phyloP scores from a whole-genome alignment of 2,113 vertebrate genomes.

The Dinomys branickii region DNA sequence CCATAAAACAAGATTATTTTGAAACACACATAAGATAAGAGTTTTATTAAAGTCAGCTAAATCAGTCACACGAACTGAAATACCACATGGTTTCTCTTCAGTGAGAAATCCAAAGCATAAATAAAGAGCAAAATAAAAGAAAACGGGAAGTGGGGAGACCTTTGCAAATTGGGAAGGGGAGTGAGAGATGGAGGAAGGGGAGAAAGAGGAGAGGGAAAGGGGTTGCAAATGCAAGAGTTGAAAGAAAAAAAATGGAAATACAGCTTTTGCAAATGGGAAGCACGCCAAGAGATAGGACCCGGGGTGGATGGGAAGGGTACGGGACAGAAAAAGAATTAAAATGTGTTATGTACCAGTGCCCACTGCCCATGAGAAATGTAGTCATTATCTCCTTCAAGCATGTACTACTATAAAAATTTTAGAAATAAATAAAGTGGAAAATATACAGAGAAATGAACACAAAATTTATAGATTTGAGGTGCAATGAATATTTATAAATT shows the following conservation, averaged over 20 bases:
- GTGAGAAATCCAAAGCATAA: not conserved
- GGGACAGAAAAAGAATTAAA: not conserved
- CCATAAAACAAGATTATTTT: slow-evolving; percentile 84
- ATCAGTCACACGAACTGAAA: not conserved
- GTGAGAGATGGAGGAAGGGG: not conserved
- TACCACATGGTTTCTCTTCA: not conserved
- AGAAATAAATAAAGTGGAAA: slow-evolving; percentile 81
- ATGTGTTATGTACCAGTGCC: not conserved
- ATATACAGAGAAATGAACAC: slow-evolving; percentile 73
- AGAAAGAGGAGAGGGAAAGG: not conserved
- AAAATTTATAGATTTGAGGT: slow-evolving; percentile 67
- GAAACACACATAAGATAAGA: slow-evolving; percentile 80
- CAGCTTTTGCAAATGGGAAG: not conserved
- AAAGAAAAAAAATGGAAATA: not conserved
- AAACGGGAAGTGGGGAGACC: not conserved
- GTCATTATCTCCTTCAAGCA: not conserved
- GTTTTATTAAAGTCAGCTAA: slow-evolving; percentile 83
- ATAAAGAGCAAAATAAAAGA: not conserved
- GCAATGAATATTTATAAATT: slow-evolving; percentile 75
- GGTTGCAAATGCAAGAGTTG: not conserved
- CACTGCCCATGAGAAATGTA: not conserved
- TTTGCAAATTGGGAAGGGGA: not conserved
- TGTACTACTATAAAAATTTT: not conserved
- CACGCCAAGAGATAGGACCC: not conserved
- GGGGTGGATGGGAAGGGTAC: not conserved